Conservation (phyloP, 2,888 invertebrate genomes). For the Ceramica pisi region DNA sequence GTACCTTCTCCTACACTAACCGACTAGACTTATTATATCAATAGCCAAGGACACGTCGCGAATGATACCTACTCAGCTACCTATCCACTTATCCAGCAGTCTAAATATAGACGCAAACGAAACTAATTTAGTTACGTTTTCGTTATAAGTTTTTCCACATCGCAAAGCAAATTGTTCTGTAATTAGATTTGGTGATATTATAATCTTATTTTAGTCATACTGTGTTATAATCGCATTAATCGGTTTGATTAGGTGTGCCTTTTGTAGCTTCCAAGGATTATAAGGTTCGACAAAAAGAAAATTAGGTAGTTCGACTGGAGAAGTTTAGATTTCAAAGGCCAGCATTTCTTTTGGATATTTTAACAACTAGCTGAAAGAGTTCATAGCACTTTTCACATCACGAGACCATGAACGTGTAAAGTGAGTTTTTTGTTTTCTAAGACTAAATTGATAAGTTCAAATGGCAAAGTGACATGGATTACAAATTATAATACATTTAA, state of each 20-base stretch:
- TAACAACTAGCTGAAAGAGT: too few relatives aligned
- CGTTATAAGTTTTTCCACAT: neutral
- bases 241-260: neutral
- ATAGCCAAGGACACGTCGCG: constrained; percentile 41
- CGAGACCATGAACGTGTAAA: too few relatives aligned
- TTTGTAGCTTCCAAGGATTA: neutral
- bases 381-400: too few relatives aligned
- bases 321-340: too few relatives aligned
- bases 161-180: neutral
- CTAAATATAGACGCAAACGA: constrained; percentile 33
- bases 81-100: constrained; percentile 3
- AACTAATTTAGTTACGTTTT: constrained; percentile 21
- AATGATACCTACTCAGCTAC: constrained; percentile 15
- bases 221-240: neutral
- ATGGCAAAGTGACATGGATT: too few relatives aligned
- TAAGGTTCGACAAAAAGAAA: too few relatives aligned
- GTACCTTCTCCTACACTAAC: constrained; percentile 14
- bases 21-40: constrained; percentile 13
- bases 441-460: too few relatives aligned
- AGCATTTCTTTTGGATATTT: too few relatives aligned
- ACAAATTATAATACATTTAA: too few relatives aligned
- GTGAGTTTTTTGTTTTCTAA: too few relatives aligned
- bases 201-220: constrained; percentile 5
- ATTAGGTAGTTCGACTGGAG: too few relatives aligned
- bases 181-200: constrained; percentile 27